Evolutionary conservation across 2,888 invertebrate genomes (phyloP).

Genomic region (Sturmia bella): DNA sequence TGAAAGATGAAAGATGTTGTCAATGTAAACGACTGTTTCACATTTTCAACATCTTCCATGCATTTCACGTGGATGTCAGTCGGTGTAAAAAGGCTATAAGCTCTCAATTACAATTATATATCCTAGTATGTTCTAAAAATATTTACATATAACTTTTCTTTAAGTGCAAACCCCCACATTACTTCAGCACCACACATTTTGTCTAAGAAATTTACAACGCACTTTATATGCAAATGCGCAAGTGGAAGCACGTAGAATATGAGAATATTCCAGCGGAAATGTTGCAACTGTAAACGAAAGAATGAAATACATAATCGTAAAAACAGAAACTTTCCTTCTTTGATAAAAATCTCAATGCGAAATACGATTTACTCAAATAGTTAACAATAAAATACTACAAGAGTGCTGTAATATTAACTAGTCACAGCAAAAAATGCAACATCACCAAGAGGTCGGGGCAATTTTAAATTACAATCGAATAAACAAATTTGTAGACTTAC

Average conservation of each 20-base stretch:
- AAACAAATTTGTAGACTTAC: not conserved
- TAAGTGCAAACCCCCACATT: not conserved
- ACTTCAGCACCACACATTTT: not conserved
- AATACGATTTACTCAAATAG: conserved; percentile 11
- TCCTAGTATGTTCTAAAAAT: too few relatives aligned
- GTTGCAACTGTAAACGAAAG: conserved; percentile 67
- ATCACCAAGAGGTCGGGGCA: conserved; percentile 9
- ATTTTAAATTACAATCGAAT: conserved; percentile 15
- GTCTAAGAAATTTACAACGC: conserved; percentile 47
- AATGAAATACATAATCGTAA: conserved; percentile 52
- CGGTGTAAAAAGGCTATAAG: too few relatives aligned
- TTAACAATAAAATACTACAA: conserved; percentile 54
- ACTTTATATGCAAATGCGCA: conserved; percentile 65
- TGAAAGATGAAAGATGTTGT: too few relatives aligned
- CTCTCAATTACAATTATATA: too few relatives aligned
- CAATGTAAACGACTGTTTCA: too few relatives aligned
- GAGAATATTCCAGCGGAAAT: conserved; percentile 60
- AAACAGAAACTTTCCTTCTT: conserved; percentile 48
- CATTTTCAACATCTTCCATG: too few relatives aligned
- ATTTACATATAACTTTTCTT: not conserved
- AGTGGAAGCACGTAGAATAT: conserved; percentile 28
- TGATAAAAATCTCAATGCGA: conserved; percentile 57
- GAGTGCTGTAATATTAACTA: conserved; percentile 42
- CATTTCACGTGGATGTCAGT: too few relatives aligned
- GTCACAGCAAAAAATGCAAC: conserved; percentile 18